Percentiles rank a stretch among this genome's conserved stretches.
Evolutionary conservation across 2,888 invertebrate genomes (phyloP).

Genomic region (Oscheius sp.): DNA sequence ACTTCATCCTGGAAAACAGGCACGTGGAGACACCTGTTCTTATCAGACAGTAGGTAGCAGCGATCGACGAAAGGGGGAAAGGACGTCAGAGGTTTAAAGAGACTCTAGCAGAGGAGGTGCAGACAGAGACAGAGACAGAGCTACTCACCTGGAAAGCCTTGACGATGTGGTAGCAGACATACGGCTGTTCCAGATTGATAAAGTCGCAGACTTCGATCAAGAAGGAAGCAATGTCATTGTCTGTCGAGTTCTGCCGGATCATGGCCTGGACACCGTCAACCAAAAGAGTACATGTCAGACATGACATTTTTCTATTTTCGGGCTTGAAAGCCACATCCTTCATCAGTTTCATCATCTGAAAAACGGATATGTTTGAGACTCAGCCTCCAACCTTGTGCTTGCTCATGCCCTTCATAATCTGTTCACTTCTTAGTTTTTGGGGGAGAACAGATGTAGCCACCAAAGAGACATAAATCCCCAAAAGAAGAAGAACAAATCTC

Average conservation of each 20-base stretch:
- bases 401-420: slow-evolving; percentile 19
- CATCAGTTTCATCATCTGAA: slow-evolving; percentile 50
- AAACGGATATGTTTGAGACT: background rate
- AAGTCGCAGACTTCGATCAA: slow-evolving; percentile 46
- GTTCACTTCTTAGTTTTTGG: background rate
- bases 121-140: no score
- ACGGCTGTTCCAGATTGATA: slow-evolving; percentile 58
- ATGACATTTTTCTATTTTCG: slow-evolving; percentile 51
- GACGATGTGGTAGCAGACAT: slow-evolving; percentile 62
- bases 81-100: background rate
- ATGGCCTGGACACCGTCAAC: slow-evolving; percentile 57
- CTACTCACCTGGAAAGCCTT: slow-evolving; percentile 51
- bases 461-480: background rate
- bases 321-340: slow-evolving; percentile 47
- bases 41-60: slow-evolving; percentile 3
- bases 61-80: slow-evolving; percentile 9
- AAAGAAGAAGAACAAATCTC: slow-evolving; percentile 3
- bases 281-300: slow-evolving; percentile 53
- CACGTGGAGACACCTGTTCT: slow-evolving; percentile 45
- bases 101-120: slow-evolving; percentile 40
- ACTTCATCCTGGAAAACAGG: slow-evolving; percentile 52
- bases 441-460: background rate
- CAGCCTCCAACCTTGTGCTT: slow-evolving; percentile 13
- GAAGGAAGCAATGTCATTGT: slow-evolving; percentile 58
- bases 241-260: slow-evolving; percentile 49